These are phyloP conservation scores for Bubalus kerabau DNA, from an alignment of 2,113 vertebrate species.

Conservation along the genomic window DNA sequence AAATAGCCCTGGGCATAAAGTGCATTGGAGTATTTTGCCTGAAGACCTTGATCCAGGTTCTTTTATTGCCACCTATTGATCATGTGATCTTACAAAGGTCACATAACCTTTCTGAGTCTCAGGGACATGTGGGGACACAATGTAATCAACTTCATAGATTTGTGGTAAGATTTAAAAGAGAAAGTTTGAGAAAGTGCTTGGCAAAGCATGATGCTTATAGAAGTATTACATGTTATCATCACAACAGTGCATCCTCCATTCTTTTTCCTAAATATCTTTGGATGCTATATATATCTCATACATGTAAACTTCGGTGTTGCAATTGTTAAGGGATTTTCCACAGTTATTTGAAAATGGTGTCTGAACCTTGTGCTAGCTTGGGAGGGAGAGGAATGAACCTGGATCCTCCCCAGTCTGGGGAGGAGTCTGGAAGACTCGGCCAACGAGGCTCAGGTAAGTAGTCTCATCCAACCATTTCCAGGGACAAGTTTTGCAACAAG, in stretches of 20 bases:
- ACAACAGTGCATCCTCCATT: not conserved
- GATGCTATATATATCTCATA: not conserved
- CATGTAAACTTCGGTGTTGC: not conserved
- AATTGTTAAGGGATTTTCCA: not conserved
- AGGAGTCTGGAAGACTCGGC: not conserved
- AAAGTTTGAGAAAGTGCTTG: not conserved
- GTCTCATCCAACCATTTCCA: not conserved
- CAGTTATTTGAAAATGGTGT: not conserved
- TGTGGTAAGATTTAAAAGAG: not conserved
- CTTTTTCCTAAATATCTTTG: not conserved
- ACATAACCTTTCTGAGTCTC: not conserved
- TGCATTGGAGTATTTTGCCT: not conserved
- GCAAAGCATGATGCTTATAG: not conserved
- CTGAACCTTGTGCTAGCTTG: not conserved
- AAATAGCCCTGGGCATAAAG: not conserved
- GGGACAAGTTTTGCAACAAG: not conserved
- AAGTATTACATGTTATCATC: not conserved
- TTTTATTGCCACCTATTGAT: not conserved
- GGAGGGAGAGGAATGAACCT: not conserved
- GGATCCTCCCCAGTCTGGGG: not conserved
- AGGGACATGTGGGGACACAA: not conserved
- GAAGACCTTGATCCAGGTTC: not conserved
- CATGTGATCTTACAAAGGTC: not conserved
- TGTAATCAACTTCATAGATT: not conserved
- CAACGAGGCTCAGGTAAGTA: not conserved